Conservation (phyloP, 2,888 invertebrate species). For the Parnassius apollo region DNA sequence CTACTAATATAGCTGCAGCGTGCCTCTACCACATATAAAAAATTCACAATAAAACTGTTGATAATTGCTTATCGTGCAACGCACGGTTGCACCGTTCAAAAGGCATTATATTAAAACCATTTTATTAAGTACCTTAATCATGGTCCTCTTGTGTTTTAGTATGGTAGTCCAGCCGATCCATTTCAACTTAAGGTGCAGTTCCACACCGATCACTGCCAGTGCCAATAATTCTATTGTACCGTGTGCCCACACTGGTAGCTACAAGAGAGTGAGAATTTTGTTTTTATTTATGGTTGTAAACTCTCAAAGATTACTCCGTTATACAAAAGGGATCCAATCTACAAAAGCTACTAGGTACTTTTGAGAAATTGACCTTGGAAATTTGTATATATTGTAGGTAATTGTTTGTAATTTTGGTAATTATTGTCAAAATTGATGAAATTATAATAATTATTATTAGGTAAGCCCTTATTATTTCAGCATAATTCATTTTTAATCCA, state of each 20-base stretch:
- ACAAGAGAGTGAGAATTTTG: conserved; percentile 34
- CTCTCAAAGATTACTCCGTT: background rate
- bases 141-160: conserved; percentile 90
- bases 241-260: conserved; percentile 90
- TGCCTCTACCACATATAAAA: too few species aligned
- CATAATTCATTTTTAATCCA: too few species aligned
- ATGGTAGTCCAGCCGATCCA: conserved; percentile 94
- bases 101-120: background rate
- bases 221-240: conserved; percentile 90
- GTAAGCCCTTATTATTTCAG: too few species aligned
- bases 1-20: too few species aligned
- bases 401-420: too few species aligned
- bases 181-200: conserved; percentile 88
- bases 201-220: conserved; percentile 87
- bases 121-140: conserved; percentile 84
- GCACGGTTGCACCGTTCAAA: too few species aligned
- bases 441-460: too few species aligned
- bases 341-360: background rate
- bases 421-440: too few species aligned
- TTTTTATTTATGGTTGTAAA: background rate
- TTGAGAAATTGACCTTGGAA: background rate
- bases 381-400: too few species aligned
- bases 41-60: too few species aligned
- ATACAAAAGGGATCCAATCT: too few species aligned
- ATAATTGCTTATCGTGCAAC: too few species aligned